Percentiles rank a stretch among this genome's conserved stretches.
Evolutionary conservation across 2,888 invertebrate species (phyloP).

Genomic region (Muschampia plurimacula): DNA sequence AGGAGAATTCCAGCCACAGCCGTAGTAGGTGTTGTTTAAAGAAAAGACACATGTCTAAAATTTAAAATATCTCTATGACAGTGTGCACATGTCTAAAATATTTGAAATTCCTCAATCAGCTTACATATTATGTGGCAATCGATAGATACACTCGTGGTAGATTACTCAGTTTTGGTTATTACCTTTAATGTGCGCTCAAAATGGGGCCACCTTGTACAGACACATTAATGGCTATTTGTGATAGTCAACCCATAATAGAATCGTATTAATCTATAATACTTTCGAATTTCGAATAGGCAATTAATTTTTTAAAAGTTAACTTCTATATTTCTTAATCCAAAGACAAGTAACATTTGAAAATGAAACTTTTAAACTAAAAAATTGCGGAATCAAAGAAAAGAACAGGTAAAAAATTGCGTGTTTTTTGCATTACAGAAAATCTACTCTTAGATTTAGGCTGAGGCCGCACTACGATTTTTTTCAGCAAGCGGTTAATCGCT

Average conservation of each 20-base stretch:
- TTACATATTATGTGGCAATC: slow-evolving; percentile 38
- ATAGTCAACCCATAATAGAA: slow-evolving; percentile 16
- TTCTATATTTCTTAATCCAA: neutral
- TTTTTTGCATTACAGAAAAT: neutral
- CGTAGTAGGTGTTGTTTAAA: neutral
- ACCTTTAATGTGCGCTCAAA: slow-evolving; percentile 43
- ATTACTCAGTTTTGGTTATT: slow-evolving; percentile 35
- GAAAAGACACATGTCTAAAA: neutral
- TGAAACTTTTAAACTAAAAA: slow-evolving; percentile 6
- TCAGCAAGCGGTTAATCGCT: too few species aligned
- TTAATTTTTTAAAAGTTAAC: slow-evolving; percentile 8
- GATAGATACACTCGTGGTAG: slow-evolving; percentile 37
- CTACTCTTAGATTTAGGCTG: neutral
- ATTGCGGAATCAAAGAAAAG: neutral
- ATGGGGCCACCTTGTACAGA: slow-evolving; percentile 38
- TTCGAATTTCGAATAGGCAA: slow-evolving; percentile 16
- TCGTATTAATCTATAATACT: slow-evolving; percentile 18
- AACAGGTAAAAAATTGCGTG: neutral
- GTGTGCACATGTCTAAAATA: slow-evolving; percentile 13
- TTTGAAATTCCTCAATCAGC: slow-evolving; percentile 5
- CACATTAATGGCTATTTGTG: slow-evolving; percentile 21
- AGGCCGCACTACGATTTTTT: too few species aligned
- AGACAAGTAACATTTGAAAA: neutral
- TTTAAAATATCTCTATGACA: neutral
- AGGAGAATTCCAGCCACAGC: neutral